Evolutionary conservation across 2,888 invertebrate genomes (phyloP).

Genomic region (Phoronis australis): DNA sequence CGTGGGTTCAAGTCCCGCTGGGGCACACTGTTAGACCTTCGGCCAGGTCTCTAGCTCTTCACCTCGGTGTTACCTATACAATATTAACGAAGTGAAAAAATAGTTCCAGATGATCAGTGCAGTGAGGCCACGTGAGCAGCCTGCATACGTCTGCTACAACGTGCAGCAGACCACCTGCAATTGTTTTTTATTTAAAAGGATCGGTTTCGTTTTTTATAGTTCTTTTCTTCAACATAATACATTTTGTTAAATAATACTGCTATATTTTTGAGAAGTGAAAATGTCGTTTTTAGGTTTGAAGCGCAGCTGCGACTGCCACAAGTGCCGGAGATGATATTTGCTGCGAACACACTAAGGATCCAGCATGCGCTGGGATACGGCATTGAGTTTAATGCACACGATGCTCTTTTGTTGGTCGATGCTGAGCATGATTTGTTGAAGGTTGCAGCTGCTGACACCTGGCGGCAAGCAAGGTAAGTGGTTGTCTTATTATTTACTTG

Average conservation of each 20-base stretch:
- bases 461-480: constrained; percentile 78
- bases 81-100: too few relatives aligned
- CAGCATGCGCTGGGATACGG: constrained; percentile 57
- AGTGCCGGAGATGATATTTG: constrained; percentile 98
- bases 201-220: too few relatives aligned
- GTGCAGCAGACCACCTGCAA: too few relatives aligned
- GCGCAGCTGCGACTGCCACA: constrained; percentile 66
- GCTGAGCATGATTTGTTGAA: constrained; percentile 60
- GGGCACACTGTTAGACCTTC: too few relatives aligned
- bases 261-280: too few relatives aligned
- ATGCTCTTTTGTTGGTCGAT: constrained; percentile 76
- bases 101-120: too few relatives aligned
- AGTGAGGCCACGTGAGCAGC: too few relatives aligned
- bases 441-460: constrained; percentile 84
- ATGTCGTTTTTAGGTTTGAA: constrained; percentile 38
- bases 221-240: background rate
- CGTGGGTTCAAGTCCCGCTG: too few relatives aligned
- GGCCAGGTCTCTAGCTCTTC: too few relatives aligned
- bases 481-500: background rate
- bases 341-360: constrained; percentile 75
- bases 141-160: too few relatives aligned
- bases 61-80: too few relatives aligned
- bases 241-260: background rate
- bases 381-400: constrained; percentile 82
- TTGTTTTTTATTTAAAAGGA: too few relatives aligned